phyloP scores from a whole-genome alignment of 2,113 vertebrate genomes.

The Triplophysa dalaica region DNA sequence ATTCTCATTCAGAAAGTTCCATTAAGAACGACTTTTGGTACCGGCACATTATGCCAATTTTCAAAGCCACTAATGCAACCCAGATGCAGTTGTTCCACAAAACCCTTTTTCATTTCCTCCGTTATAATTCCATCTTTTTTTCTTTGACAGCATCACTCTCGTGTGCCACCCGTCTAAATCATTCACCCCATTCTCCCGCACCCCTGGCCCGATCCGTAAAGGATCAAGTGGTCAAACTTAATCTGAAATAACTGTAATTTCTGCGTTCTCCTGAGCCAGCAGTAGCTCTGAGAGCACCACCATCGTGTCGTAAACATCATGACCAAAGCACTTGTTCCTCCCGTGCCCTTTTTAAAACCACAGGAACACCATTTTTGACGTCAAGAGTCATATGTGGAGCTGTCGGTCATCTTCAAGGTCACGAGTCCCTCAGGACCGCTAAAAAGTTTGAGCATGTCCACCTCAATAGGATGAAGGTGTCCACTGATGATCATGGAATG shows the following conservation, averaged over 20 bases:
- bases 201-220: not conserved
- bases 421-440: constrained; percentile 68
- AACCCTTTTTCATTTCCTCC: constrained; percentile 34
- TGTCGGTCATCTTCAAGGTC: constrained; percentile 62
- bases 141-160: constrained; percentile 24
- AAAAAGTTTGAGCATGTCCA: constrained; percentile 88
- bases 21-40: constrained; percentile 16
- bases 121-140: constrained; percentile 30
- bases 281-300: not conserved
- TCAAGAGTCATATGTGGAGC: constrained; percentile 73
- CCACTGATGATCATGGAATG: constrained; percentile 90
- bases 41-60: constrained; percentile 12
- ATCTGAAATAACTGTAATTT: constrained; percentile 27
- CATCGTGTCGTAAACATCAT: not conserved
- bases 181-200: not conserved
- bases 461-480: constrained; percentile 87
- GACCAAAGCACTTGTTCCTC: not conserved
- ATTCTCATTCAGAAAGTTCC: constrained; percentile 20
- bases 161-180: not conserved
- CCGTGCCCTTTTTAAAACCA: not conserved
- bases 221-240: not conserved
- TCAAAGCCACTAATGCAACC: constrained; percentile 9
- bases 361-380: not conserved
- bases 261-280: constrained; percentile 16
- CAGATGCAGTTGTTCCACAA: constrained; percentile 23